Percentiles rank a stretch among this genome's conserved stretches.
phyloP scores from a whole-genome alignment of 2,113 vertebrate species.

The Hydropotes inermis region DNA sequence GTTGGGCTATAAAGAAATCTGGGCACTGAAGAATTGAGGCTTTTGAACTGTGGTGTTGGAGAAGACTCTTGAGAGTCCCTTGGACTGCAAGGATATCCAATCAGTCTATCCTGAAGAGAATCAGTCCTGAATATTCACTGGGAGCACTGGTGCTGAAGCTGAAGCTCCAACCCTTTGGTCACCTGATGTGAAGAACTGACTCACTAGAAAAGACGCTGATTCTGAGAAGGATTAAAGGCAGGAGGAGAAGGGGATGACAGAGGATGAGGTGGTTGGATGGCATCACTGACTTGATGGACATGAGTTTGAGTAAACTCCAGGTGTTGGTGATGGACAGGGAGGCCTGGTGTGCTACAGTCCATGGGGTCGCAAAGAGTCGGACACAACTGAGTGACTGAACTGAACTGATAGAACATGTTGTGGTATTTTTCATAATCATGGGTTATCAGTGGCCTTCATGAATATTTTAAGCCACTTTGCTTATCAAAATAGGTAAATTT shows the following conservation, averaged over 20 bases:
- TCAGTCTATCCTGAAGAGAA: neutral
- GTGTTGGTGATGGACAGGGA: neutral
- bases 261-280: neutral
- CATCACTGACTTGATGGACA: neutral
- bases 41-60: neutral
- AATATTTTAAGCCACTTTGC: conserved; percentile 65
- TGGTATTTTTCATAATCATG: conserved; percentile 69
- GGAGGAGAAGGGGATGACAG: neutral
- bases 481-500: conserved; percentile 31
- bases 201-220: neutral
- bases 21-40: neutral
- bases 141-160: neutral
- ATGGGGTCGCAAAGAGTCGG: neutral
- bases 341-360: neutral
- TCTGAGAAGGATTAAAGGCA: neutral
- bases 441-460: conserved; percentile 70
- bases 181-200: neutral
- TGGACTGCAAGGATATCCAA: neutral
- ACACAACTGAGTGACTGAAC: neutral
- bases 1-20: neutral
- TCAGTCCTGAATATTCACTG: neutral
- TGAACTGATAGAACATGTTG: conserved; percentile 17
- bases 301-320: neutral
- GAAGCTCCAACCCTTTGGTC: neutral
- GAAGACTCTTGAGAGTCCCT: neutral